Evolutionary conservation across 2,797 vertebrate genomes (phyloP).

Genomic region (Toxotes lorentzi): DNA sequence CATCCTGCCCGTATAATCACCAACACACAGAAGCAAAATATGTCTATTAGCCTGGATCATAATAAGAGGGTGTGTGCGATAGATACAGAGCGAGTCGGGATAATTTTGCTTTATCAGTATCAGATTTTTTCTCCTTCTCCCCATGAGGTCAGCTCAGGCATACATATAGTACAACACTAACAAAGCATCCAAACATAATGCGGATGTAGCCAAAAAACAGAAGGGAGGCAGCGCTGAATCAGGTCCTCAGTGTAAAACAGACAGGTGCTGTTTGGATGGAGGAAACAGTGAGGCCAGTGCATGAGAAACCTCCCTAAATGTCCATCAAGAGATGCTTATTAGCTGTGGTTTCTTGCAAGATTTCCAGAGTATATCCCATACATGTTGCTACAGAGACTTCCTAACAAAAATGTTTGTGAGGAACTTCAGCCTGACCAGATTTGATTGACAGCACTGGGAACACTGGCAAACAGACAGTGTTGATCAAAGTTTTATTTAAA

Average conservation of each 20-base stretch:
- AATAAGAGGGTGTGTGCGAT: constrained; percentile 25
- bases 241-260: constrained; percentile 56
- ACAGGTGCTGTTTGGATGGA: constrained; percentile 59
- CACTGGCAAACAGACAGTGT: too few relatives aligned
- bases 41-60: constrained; percentile 39
- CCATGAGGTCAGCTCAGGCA: constrained; percentile 29
- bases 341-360: background rate
- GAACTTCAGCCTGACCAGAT: too few relatives aligned
- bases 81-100: constrained; percentile 10
- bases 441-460: too few relatives aligned
- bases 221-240: constrained; percentile 57
- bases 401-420: background rate
- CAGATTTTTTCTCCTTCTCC: background rate
- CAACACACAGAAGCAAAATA: constrained; percentile 39
- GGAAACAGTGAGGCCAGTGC: constrained; percentile 10
- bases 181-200: constrained; percentile 43
- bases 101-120: constrained; percentile 31
- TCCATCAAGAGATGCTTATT: constrained; percentile 11
- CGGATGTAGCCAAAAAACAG: constrained; percentile 49
- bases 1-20: constrained; percentile 63
- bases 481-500: too few relatives aligned
- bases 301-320: background rate
- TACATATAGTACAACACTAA: background rate
- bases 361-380: background rate
- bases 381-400: background rate